Conservation (phyloP, 1,140 invertebrate genomes). For the Ceratitis capitata region DNA sequence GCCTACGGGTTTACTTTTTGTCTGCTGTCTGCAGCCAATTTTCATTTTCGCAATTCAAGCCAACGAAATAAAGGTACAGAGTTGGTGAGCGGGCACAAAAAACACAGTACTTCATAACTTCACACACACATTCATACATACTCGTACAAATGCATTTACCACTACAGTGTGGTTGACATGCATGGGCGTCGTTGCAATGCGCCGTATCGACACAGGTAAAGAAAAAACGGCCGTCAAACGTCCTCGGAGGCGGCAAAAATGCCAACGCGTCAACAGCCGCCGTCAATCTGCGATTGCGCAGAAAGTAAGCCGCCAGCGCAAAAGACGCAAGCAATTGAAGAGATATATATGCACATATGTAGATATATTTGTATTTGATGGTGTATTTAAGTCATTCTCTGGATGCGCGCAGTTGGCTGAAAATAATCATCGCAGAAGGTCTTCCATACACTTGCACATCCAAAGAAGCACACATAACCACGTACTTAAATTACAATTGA, state of each 20-base stretch:
- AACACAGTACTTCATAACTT: neutral
- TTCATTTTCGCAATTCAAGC: neutral
- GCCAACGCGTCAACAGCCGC: neutral
- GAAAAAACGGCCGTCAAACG: slow-evolving; percentile 27
- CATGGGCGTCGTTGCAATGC: slow-evolving; percentile 15
- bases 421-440: neutral
- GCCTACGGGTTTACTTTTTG: neutral
- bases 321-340: neutral
- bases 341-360: neutral
- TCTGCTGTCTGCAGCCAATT: neutral
- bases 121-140: no score
- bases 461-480: neutral
- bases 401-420: neutral
- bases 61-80: neutral
- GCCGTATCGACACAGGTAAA: neutral
- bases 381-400: neutral
- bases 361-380: neutral
- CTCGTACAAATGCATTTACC: neutral
- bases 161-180: neutral
- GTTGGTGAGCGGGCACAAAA: neutral
- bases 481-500: neutral
- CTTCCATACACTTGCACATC: neutral
- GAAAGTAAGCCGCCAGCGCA: neutral
- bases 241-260: slow-evolving; percentile 27
- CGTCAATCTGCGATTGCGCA: neutral